Conservation (phyloP, 2,113 vertebrate genomes). For the Columbina picui region DNA sequence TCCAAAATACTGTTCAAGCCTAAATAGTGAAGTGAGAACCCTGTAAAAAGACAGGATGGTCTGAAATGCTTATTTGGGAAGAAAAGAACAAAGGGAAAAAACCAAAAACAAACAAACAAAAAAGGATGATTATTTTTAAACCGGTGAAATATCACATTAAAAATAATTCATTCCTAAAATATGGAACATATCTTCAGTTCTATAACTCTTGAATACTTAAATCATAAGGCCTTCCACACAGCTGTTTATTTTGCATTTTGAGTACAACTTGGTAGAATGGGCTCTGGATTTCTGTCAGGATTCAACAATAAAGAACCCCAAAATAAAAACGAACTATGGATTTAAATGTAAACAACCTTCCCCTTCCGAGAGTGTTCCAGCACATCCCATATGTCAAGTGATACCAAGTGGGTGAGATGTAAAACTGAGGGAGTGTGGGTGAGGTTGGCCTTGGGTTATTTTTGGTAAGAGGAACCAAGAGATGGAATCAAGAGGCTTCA, state of each 20-base stretch:
- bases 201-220: neutral
- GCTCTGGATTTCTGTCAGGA: neutral
- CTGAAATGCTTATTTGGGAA: neutral
- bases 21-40: neutral
- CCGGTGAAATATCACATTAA: neutral
- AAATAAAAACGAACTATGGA: neutral
- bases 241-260: neutral
- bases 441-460: neutral
- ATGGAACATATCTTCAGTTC: neutral
- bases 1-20: neutral
- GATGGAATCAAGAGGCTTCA: neutral
- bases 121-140: neutral
- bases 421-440: neutral
- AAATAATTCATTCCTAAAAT: neutral
- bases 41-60: neutral
- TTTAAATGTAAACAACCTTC: accelerated
- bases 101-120: too few species aligned
- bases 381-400: neutral
- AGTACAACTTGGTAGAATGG: neutral
- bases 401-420: neutral
- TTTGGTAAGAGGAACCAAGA: neutral
- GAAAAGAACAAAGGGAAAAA: neutral
- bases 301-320: neutral
- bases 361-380: neutral
- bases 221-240: neutral